These are phyloP conservation scores for Eurois occulta DNA, from an alignment of 2,888 invertebrate genomes.

Conservation along the genomic window DNA sequence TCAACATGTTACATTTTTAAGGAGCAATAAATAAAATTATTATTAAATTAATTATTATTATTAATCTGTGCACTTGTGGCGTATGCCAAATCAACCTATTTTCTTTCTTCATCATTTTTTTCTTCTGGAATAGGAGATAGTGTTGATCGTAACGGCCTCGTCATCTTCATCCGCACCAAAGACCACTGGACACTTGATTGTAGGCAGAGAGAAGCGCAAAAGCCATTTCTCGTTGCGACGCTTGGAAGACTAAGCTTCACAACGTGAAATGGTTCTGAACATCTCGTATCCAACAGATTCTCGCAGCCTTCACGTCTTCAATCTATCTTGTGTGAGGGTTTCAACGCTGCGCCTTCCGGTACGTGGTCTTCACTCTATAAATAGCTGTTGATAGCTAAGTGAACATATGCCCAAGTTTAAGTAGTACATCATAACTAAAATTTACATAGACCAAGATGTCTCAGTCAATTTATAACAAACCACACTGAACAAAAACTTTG, in stretches of 20 bases:
- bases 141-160: not conserved
- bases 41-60: no score
- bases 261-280: not conserved
- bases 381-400: not conserved
- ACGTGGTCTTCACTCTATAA: not conserved
- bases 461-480: not conserved
- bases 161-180: not conserved
- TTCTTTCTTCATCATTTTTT: not conserved
- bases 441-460: not conserved
- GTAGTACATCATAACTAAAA: not conserved
- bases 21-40: no score
- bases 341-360: not conserved
- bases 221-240: not conserved
- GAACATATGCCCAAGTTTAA: not conserved
- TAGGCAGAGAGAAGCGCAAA: not conserved
- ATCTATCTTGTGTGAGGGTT: not conserved
- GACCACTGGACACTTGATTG: not conserved
- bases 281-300: not conserved
- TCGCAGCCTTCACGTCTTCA: not conserved
- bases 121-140: not conserved
- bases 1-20: no score
- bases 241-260: not conserved
- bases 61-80: not conserved
- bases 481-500: not conserved
- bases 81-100: not conserved